Evolutionary conservation across 2,888 invertebrate genomes (phyloP).

Genomic region (Altica lythri): DNA sequence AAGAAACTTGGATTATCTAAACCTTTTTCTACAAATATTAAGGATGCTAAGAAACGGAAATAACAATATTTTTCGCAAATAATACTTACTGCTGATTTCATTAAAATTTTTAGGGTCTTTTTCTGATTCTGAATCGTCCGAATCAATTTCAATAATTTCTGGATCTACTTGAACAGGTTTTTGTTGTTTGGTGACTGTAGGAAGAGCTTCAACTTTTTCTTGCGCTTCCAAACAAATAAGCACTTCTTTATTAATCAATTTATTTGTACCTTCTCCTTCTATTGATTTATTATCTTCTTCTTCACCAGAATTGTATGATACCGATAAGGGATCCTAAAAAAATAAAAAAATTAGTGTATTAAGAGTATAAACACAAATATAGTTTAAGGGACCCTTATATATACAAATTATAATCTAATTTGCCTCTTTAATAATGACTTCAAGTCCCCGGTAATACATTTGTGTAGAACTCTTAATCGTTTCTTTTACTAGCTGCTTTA

Average conservation of each 20-base stretch:
- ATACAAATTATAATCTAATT: conserved; percentile 9
- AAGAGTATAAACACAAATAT: conserved; percentile 50
- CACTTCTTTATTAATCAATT: conserved; percentile 25
- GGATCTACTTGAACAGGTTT: no score
- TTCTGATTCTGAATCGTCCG: conserved; percentile 11
- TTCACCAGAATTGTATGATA: not conserved
- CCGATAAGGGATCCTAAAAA: conserved; percentile 43
- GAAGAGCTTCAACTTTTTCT: conserved; percentile 7
- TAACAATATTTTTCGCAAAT: no score
- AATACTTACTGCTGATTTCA: no score
- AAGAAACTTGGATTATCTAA: no score
- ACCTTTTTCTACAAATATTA: no score
- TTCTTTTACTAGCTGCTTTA: conserved; percentile 18
- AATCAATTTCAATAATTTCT: conserved; percentile 18
- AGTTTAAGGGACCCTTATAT: conserved; percentile 33
- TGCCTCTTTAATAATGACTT: conserved; percentile 8
- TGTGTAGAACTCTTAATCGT: conserved; percentile 46
- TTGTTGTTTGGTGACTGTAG: conserved; percentile 3
- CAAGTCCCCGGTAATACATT: conserved; percentile 40
- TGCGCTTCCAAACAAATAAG: conserved; percentile 39
- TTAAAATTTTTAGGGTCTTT: conserved; percentile 4
- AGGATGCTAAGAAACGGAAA: no score
- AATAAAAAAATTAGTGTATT: conserved; percentile 37
- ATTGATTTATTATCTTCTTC: conserved; percentile 2
- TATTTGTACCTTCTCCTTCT: conserved; percentile 22